These are phyloP conservation scores for Drosophila demipolita DNA, from an alignment of 2,888 invertebrate species.

Conservation along the genomic window DNA sequence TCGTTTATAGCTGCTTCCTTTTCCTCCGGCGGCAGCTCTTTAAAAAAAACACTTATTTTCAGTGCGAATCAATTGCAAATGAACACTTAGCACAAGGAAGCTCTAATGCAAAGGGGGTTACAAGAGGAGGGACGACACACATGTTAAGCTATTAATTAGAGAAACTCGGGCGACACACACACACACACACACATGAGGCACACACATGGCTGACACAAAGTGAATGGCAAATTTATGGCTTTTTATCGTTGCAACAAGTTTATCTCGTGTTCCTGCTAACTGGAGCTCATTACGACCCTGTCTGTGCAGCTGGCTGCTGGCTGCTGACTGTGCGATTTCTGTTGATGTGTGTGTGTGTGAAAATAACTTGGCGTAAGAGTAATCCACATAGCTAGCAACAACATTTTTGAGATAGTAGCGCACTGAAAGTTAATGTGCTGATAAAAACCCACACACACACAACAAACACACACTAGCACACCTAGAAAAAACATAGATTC, in stretches of 20 bases:
- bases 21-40: neutral
- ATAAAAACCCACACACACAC: conserved; percentile 30
- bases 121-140: conserved; percentile 15
- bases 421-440: conserved; percentile 55
- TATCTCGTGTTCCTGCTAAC: conserved; percentile 72
- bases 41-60: conserved; percentile 37
- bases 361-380: conserved; percentile 57
- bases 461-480: neutral
- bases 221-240: conserved; percentile 70
- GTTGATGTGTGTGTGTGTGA: conserved; percentile 9
- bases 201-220: conserved; percentile 23
- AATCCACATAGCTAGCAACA: conserved; percentile 47
- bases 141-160: conserved; percentile 71
- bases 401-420: conserved; percentile 27
- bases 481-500: neutral
- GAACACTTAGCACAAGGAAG: conserved; percentile 14
- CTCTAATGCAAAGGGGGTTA: neutral
- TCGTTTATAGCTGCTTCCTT: neutral
- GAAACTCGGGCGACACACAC: conserved; percentile 29
- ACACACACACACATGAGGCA: conserved; percentile 1
- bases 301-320: conserved; percentile 42
- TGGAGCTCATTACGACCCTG: conserved; percentile 67
- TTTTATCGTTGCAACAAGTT: conserved; percentile 77
- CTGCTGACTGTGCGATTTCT: conserved; percentile 48
- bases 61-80: conserved; percentile 73